These are phyloP conservation scores for Momotus momota DNA, from an alignment of 2,797 vertebrate genomes.

Conservation along the genomic window DNA sequence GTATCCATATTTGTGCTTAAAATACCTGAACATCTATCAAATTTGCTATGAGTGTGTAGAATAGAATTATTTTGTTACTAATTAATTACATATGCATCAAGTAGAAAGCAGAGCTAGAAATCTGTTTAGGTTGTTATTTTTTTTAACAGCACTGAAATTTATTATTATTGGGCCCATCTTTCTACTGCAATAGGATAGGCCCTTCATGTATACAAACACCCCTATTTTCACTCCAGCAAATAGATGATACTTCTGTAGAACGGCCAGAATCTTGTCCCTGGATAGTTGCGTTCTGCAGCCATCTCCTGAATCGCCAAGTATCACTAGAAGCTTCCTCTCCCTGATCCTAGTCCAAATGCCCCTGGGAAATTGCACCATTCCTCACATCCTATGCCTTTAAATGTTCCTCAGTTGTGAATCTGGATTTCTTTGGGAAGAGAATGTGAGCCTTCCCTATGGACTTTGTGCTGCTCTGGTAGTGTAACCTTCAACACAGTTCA, in stretches of 20 bases:
- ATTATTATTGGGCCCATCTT: background rate
- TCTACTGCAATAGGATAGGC: background rate
- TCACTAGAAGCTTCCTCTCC: background rate
- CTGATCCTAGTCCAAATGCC: background rate
- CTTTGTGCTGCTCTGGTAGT: background rate
- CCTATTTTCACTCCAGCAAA: background rate
- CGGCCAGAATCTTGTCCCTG: background rate
- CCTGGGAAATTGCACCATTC: background rate
- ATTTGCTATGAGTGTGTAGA: background rate
- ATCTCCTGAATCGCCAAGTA: background rate
- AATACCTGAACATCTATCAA: background rate
- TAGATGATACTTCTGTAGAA: background rate
- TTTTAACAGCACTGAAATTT: background rate
- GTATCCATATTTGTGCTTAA: background rate
- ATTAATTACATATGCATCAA: background rate
- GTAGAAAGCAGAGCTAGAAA: background rate
- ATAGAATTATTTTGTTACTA: background rate
- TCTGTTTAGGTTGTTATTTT: background rate
- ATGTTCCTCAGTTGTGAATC: background rate
- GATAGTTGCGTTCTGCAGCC: background rate
- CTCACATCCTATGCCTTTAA: background rate
- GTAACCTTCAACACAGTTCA: background rate
- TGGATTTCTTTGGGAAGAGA: background rate
- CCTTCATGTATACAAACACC: background rate
- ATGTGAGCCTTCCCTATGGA: background rate